Evolutionary conservation across 2,888 invertebrate genomes (phyloP).

Genomic region (Terebella lapidaria): DNA sequence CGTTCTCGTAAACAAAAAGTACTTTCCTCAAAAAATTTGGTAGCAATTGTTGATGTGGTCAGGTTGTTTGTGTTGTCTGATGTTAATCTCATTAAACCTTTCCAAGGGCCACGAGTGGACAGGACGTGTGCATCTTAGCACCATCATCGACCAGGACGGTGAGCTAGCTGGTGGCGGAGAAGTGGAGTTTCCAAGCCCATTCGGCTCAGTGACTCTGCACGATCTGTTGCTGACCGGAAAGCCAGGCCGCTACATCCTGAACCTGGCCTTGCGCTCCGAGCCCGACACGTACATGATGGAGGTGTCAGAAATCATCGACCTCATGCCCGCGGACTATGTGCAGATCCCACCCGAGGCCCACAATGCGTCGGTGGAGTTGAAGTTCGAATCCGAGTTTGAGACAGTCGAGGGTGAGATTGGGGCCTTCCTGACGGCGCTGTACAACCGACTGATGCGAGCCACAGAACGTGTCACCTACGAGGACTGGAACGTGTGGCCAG

Average conservation of each 20-base stretch:
- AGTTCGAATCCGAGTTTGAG: not conserved
- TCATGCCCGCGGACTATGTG: too few relatives aligned
- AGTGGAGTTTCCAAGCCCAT: not conserved
- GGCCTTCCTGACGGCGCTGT: not conserved
- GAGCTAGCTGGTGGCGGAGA: not conserved
- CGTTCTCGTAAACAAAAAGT: too few relatives aligned
- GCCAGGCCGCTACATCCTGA: not conserved
- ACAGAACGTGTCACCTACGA: not conserved
- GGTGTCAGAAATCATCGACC: too few relatives aligned
- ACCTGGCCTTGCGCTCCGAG: not conserved
- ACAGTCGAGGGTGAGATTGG: not conserved
- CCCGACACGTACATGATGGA: too few relatives aligned
- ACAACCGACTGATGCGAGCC: not conserved
- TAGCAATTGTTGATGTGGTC: too few relatives aligned
- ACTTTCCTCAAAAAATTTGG: too few relatives aligned
- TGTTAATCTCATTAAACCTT: too few relatives aligned
- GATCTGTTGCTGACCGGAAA: not conserved
- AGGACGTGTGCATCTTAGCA: not conserved
- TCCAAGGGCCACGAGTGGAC: not conserved
- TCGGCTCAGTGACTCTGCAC: not conserved
- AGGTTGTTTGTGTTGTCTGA: too few relatives aligned
- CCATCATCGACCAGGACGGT: not conserved
- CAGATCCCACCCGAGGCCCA: not conserved
- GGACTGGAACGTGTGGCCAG: not conserved
- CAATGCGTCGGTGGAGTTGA: not conserved